phyloP scores from a whole-genome alignment of 1,140 invertebrate genomes.

The Euglossa dilemma region DNA sequence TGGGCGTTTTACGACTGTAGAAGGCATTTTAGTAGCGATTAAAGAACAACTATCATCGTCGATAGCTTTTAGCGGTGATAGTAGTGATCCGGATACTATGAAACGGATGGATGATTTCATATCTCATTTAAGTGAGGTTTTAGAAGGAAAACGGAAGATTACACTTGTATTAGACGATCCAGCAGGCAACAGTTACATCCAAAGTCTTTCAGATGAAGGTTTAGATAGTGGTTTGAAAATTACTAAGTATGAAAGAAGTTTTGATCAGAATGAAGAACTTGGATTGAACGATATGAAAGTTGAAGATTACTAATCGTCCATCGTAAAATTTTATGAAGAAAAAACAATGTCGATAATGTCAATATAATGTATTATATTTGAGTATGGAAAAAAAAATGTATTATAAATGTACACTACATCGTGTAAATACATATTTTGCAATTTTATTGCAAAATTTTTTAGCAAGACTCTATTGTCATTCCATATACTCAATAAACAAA shows the following conservation, averaged over 20 bases:
- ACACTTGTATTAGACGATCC: constrained; percentile 97
- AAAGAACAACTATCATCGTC: constrained; percentile 88
- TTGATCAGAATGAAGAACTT: constrained; percentile 97
- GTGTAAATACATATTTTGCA: constrained; percentile 63
- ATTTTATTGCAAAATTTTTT: constrained; percentile 30
- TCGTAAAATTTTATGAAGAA: neutral
- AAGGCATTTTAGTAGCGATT: constrained; percentile 90
- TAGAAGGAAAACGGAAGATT: constrained; percentile 85
- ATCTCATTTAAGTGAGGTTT: constrained; percentile 87
- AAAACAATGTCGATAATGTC: neutral
- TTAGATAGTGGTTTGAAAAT: constrained; percentile 89
- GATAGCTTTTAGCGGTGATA: constrained; percentile 89
- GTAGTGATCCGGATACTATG: constrained; percentile 83
- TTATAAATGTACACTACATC: constrained; percentile 39
- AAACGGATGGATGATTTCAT: constrained; percentile 86
- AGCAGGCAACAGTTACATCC: constrained; percentile 98
- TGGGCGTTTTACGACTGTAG: constrained; percentile 97
- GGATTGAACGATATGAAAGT: constrained; percentile 99
- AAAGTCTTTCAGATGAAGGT: constrained; percentile 91
- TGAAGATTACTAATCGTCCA: constrained; percentile 86
- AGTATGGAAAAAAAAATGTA: constrained; percentile 17
- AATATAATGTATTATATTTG: constrained; percentile 23
- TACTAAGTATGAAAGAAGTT: constrained; percentile 91
- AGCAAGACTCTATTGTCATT: constrained; percentile 7
- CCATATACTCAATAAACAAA: neutral